phyloP scores from a whole-genome alignment of 2,888 invertebrate species.

The Ptilodon capucinus region DNA sequence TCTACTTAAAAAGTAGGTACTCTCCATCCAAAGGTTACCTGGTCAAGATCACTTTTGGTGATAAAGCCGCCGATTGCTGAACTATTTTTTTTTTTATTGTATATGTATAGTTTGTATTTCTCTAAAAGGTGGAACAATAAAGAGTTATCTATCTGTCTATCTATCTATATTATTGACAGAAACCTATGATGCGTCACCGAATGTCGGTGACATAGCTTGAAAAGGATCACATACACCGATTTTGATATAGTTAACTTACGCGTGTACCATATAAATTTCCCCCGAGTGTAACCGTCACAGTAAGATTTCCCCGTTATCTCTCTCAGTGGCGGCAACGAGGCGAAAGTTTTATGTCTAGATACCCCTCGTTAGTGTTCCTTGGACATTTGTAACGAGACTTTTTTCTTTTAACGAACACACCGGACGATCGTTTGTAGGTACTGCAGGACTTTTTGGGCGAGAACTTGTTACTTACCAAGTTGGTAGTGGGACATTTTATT shows the following conservation, averaged over 20 bases:
- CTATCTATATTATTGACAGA: no score
- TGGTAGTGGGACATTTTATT: background rate
- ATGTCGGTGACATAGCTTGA: no score
- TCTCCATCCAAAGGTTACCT: no score
- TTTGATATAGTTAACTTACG: background rate
- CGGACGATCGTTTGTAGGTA: constrained; percentile 44
- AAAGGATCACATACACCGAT: background rate
- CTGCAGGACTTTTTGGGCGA: constrained; percentile 14
- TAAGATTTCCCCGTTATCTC: constrained; percentile 66
- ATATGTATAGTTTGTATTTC: no score
- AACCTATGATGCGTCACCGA: no score
- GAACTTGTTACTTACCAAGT: background rate
- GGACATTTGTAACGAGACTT: constrained; percentile 55
- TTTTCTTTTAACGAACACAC: constrained; percentile 60
- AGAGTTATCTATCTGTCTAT: no score
- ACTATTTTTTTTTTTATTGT: no score
- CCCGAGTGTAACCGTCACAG: constrained; percentile 44
- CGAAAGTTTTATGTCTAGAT: constrained; percentile 58
- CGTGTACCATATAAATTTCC: constrained; percentile 12
- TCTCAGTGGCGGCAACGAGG: constrained; percentile 61
- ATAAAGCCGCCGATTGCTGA: no score
- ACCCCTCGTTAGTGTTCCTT: constrained; percentile 54
- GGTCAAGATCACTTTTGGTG: no score
- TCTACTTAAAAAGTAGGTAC: no score
- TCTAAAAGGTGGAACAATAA: no score